Base-by-base conservation (phyloP, 1,140 invertebrate species). In the Bombus superbus region DNA sequence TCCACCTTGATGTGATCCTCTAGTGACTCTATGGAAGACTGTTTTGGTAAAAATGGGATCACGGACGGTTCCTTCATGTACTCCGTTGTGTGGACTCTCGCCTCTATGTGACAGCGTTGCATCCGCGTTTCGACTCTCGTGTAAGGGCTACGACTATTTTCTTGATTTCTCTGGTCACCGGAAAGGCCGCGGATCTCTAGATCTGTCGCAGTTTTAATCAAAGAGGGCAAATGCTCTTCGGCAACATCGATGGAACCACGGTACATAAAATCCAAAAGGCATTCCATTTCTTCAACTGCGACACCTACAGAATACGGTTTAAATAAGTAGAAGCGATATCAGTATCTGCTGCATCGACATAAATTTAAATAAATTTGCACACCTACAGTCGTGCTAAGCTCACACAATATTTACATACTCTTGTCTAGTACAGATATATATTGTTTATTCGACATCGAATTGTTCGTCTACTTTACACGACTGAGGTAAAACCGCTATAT, bases 221-320 rank as follows among this genome's bases (percentile, higher is more conserved):
- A 88, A 0, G 96, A 96, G 71, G 96, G 96, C 40, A 97, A 93
- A 89, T 97, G 96, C 83, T 97, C 95, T 83, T 97, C 96, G 42
- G 96, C 95, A 9, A 97, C 96, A 89, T 97, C 96, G 82, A 97
- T 97, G 32, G 97, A 97, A 4, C 97, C 97, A 84, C 96, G 96
- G 92, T 97, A 97, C 96, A 97, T 97, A 89, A 97, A 97, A 90
- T 97, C 97, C 83, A 97, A 95, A 15, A 97, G 95, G 78, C 97
- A 95, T 91, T 97, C 96, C 92, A 97, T 96, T 93, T 97, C 97
- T 44, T 96, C 96, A 86, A 96, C 96, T 13, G 96, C 95, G 38
- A 97, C 95, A 84, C 94, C 94, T 95, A 44, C n/a, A 38, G 40
- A 35, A 72, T 18, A 38, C 1, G 3, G 6, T 15, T 13, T 38